A percentile compares a stretch with the other conserved stretches of the same genome.
phyloP scores from a whole-genome alignment of 1,140 invertebrate genomes.

The Pygmarrhopalites habei region DNA sequence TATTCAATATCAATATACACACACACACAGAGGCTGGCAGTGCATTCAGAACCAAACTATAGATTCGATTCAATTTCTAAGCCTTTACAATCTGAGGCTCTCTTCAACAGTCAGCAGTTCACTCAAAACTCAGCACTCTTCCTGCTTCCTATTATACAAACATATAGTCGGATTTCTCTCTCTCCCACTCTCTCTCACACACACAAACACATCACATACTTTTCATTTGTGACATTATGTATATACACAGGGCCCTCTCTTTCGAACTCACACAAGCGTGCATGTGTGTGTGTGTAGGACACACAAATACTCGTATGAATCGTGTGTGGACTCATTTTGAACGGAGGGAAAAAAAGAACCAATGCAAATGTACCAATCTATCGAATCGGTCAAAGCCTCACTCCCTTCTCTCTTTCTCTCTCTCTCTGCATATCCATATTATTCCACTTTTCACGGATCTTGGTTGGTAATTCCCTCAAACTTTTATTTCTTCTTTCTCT shows the following conservation, averaged over 20 bases:
- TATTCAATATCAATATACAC: constrained; percentile 20
- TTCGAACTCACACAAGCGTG: no score
- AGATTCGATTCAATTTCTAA: constrained; percentile 17
- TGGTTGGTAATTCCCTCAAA: no score
- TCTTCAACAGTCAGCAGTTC: constrained; percentile 4
- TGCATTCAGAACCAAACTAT: constrained; percentile 7
- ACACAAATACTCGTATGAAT: no score
- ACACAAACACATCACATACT: neutral
- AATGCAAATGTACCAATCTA: no score
- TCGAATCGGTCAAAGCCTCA: no score
- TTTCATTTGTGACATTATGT: neutral
- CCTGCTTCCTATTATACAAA: constrained; percentile 4
- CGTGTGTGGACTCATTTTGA: no score
- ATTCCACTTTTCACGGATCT: no score
- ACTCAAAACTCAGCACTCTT: constrained; percentile 4
- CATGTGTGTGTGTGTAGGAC: no score
- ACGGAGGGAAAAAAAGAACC: no score
- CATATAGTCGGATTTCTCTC: neutral
- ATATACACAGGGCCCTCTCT: neutral
- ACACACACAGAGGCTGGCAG: neutral
- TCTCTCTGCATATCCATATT: no score
- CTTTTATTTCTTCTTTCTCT: no score
- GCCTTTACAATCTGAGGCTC: constrained; percentile 15
- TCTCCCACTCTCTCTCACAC: neutral
- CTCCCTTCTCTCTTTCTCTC: no score